Base-by-base conservation (phyloP, 2,797 vertebrate species). In the Urosaurus nigricauda region DNA sequence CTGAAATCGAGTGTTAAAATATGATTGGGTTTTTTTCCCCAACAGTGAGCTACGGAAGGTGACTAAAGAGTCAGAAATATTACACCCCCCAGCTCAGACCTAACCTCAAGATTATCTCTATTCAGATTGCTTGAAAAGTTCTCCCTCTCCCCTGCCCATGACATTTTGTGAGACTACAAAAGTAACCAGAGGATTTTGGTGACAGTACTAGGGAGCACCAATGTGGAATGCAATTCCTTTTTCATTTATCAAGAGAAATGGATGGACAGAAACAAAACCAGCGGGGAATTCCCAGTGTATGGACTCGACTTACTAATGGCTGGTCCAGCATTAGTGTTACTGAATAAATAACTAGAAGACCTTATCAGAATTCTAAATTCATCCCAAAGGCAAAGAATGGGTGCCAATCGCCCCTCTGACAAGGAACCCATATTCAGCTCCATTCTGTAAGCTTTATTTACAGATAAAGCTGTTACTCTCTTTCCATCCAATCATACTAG, bases 1-100 rank as follows among this genome's bases (percentile, higher is more conserved):
- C 82, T 32, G 65, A 68, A 68, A 68, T 4, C 91, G 91, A 93
- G 91, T 87, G 92, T 78, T 83, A 87, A 60, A 90, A 94, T 91
- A 29, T 83, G 40, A 51, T 73, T 37, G 8, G 47, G 24, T 26
- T 35, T 17, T 5, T 12, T 16, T 9, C n/a, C 17, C 43, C 11
- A 68, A 68, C 9, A 68, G 13, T 32, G 65, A 68, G 29, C 37
- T 2, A n/a, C 21, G 60, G 19, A 16, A 51, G 8, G 8, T 68
- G 14, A 11, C 17, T 70, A 83, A 84, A 51, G 8, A 21, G 32
- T 73, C 9, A 56, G n/a, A 83, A 73, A 73, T 5, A 12, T 5
- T 40, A 40, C 56, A 40, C 37, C 35, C 37, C 4, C 32, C 51
- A 63, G 7, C 37, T 16, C 37, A 70, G 40, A 8, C 65, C 3